Evolutionary conservation across 2,113 vertebrate species (phyloP).

Genomic region (Hymenochirus boettgeri): DNA sequence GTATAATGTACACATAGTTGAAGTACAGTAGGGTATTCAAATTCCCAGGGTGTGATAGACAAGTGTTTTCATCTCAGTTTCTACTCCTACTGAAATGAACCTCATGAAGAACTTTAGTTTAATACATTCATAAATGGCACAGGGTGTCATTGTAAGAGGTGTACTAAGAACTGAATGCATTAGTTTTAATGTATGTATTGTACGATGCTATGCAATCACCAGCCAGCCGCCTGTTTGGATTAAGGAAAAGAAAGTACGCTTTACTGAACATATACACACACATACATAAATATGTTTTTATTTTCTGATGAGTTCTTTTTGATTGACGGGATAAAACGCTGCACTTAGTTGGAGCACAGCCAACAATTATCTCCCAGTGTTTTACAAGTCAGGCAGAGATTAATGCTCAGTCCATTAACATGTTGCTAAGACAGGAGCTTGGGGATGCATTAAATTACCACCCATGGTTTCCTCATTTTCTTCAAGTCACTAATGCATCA

Average conservation of each 20-base stretch:
- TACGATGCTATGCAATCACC: neutral
- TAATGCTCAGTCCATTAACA: conserved; percentile 40
- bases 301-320: conserved; percentile 8
- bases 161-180: neutral
- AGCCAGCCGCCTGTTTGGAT: neutral
- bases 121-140: neutral
- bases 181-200: conserved; percentile 2
- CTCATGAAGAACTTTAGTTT: neutral
- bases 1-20: neutral
- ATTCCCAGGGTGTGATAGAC: neutral
- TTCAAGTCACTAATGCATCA: conserved; percentile 39
- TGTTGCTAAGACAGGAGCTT: conserved; percentile 30
- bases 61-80: neutral
- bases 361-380: conserved; percentile 41
- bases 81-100: neutral
- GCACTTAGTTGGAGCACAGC: conserved; percentile 29
- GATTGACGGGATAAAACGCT: conserved; percentile 31
- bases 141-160: neutral
- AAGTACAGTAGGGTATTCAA: neutral
- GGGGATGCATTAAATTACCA: conserved; percentile 42
- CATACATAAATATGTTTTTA: conserved; percentile 1
- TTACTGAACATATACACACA: neutral
- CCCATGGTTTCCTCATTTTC: conserved; percentile 41
- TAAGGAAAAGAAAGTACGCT: neutral
- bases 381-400: conserved; percentile 42